A percentile compares a stretch with the other conserved stretches of the same genome.
phyloP scores from a whole-genome alignment of 2,888 invertebrate genomes.

The Helleia helle region DNA sequence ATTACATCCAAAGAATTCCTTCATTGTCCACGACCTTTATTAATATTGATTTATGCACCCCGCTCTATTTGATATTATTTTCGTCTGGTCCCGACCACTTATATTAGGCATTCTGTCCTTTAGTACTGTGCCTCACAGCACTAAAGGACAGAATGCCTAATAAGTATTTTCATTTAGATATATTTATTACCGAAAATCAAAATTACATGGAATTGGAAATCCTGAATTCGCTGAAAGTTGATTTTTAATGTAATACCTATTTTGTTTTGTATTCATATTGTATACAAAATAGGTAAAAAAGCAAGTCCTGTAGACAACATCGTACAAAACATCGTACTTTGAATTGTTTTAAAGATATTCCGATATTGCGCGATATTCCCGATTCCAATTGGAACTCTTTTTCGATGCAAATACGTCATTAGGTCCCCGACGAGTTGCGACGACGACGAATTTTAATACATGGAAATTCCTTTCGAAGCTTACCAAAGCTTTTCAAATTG shows the following conservation, averaged over 20 bases:
- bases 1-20: slow-evolving; percentile 19
- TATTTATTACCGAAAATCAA: too few species aligned
- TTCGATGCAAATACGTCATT: slow-evolving; percentile 60
- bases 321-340: too few species aligned
- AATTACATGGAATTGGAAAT: too few species aligned
- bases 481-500: background rate
- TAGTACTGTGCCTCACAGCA: too few species aligned
- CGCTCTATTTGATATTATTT: slow-evolving; percentile 7
- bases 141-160: too few species aligned
- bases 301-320: too few species aligned
- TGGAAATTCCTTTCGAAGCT: slow-evolving; percentile 31
- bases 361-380: slow-evolving; percentile 19
- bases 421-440: slow-evolving; percentile 46
- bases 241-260: too few species aligned
- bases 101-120: background rate
- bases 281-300: too few species aligned
- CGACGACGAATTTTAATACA: slow-evolving; percentile 47
- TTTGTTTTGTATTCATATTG: too few species aligned
- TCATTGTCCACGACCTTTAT: slow-evolving; percentile 21
- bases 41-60: slow-evolving; percentile 39
- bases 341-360: background rate
- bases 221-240: too few species aligned
- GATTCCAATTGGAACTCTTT: slow-evolving; percentile 38
- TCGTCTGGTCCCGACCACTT: background rate
- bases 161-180: too few species aligned